Evolutionary conservation across 1,140 invertebrate genomes (phyloP).

Genomic region (Drosophila mojavensis): DNA sequence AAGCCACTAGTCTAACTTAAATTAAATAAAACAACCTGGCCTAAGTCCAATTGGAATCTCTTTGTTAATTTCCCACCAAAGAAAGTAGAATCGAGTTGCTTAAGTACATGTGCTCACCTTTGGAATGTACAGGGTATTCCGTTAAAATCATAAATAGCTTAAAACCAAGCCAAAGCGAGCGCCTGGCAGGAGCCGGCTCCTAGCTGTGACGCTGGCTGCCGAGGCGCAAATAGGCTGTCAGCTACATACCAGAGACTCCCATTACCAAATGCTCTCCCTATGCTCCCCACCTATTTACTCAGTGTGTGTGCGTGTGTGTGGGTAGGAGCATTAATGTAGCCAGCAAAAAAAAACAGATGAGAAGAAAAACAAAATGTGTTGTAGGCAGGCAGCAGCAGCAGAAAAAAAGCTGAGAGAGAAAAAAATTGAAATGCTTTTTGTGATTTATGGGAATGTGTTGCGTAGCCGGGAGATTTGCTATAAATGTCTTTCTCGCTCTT

Average conservation of each 20-base stretch:
- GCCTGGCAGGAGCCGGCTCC: conserved; percentile 68
- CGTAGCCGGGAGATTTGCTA: conserved; percentile 72
- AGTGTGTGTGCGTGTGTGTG: too few relatives aligned
- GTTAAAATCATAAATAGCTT: conserved; percentile 77
- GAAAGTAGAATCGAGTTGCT: background rate
- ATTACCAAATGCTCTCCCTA: conserved; percentile 10
- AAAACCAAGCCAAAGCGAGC: conserved; percentile 51
- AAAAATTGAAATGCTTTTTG: conserved; percentile 80
- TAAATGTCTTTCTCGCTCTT: conserved; percentile 51
- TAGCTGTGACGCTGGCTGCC: too few relatives aligned
- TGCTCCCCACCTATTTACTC: too few relatives aligned
- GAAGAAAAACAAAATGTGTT: conserved; percentile 44
- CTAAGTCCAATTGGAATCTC: too few relatives aligned
- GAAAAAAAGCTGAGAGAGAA: conserved; percentile 37
- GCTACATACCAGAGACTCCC: conserved; percentile 47
- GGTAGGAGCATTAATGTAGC: conserved; percentile 78
- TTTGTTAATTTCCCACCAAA: too few relatives aligned
- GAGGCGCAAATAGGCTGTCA: conserved; percentile 78
- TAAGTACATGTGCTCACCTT: too few relatives aligned
- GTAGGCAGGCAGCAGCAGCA: too few relatives aligned
- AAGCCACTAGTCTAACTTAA: too few relatives aligned
- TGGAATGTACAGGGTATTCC: conserved; percentile 31
- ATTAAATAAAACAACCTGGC: too few relatives aligned
- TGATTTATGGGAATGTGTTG: conserved; percentile 77
- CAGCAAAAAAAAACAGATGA: conserved; percentile 38